phyloP scores from a whole-genome alignment of 2,797 vertebrate species.

The Rallus crepitans region DNA sequence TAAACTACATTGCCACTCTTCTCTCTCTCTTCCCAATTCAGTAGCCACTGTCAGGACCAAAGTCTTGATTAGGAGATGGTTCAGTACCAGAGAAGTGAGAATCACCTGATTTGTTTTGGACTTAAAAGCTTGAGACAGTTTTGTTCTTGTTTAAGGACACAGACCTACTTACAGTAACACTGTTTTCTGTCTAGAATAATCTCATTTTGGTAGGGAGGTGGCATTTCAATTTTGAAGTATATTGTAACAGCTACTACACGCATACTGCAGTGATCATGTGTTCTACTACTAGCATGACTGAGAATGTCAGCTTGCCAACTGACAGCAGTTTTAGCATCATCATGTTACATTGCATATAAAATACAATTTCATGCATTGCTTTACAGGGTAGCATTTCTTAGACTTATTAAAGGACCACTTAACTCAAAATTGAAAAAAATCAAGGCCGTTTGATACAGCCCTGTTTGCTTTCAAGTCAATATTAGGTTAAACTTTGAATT shows the following conservation, averaged over 20 bases:
- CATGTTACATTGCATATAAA: background rate
- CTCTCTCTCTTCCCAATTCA: background rate
- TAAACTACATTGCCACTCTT: background rate
- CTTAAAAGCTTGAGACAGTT: background rate
- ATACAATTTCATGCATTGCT: background rate
- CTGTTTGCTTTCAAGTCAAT: background rate
- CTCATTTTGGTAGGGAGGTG: background rate
- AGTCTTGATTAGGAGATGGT: background rate
- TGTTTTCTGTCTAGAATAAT: constrained; percentile 8
- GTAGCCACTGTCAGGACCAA: background rate
- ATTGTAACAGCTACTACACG: background rate
- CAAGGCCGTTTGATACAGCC: background rate
- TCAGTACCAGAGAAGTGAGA: background rate
- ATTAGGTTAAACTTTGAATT: background rate
- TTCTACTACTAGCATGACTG: background rate
- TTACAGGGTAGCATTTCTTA: background rate
- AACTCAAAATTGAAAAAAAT: background rate
- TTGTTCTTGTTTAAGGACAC: background rate
- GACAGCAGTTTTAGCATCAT: constrained; percentile 12
- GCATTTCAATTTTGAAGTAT: constrained; percentile 26
- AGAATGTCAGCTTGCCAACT: constrained; percentile 30
- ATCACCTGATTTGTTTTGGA: background rate
- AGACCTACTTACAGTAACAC: background rate
- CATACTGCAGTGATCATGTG: background rate
- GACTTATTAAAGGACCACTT: background rate